A percentile compares a stretch with the other conserved stretches of the same genome.
Conservation (phyloP, 2,113 vertebrate genomes). For the Atrichornis clamosus region DNA sequence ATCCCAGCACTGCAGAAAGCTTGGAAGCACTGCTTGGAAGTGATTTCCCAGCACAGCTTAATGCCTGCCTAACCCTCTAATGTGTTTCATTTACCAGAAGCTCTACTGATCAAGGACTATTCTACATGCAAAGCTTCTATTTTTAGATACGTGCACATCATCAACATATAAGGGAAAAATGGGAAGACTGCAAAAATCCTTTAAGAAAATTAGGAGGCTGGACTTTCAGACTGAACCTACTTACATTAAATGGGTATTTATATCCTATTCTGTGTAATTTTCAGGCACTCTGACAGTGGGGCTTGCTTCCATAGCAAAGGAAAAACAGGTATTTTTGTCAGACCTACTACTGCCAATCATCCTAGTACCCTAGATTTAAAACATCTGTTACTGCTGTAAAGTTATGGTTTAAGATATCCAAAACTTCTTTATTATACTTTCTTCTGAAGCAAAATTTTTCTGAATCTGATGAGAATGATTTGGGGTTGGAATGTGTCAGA, state of each 20-base stretch:
- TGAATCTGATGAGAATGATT: neutral
- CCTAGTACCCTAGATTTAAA: neutral
- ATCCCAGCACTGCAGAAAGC: neutral
- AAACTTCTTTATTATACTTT: neutral
- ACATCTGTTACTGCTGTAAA: neutral
- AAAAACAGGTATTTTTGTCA: constrained; percentile 29
- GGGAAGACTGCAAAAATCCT: neutral
- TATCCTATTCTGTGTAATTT: neutral
- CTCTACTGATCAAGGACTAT: neutral
- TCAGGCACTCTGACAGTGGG: neutral
- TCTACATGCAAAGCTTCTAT: neutral
- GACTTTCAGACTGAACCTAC: neutral
- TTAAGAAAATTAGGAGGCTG: neutral
- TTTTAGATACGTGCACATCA: neutral
- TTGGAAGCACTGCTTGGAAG: neutral
- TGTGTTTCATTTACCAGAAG: constrained; percentile 9
- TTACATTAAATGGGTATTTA: neutral
- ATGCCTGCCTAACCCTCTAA: constrained; percentile 24
- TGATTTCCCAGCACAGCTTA: constrained; percentile 26
- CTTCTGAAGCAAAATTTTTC: neutral
- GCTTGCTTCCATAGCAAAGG: neutral
- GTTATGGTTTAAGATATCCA: neutral
- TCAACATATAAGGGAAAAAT: neutral
- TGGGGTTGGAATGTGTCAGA: neutral
- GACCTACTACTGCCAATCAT: neutral